A percentile compares a stretch with the other conserved stretches of the same genome.
Conservation (phyloP, 2,113 vertebrate species). For the Nothobranchius furzeri region DNA sequence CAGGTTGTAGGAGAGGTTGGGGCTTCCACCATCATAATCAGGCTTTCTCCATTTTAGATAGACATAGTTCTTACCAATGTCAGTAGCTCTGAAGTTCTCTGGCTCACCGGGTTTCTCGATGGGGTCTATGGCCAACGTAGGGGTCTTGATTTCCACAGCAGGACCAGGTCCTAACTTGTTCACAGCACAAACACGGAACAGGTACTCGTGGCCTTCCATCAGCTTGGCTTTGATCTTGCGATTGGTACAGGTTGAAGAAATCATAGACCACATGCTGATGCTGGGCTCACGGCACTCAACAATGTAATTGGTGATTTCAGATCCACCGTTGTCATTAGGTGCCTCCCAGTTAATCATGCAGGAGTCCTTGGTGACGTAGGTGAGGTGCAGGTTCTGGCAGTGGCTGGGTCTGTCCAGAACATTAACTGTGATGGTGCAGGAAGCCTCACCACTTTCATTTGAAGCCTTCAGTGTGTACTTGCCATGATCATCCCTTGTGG, state of each 20-base stretch:
- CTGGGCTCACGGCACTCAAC: conserved; percentile 95
- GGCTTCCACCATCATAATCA: conserved; percentile 95
- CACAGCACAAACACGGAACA: conserved; percentile 95
- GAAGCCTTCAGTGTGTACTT: conserved; percentile 91
- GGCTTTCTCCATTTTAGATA: conserved; percentile 93
- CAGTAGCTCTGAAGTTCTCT: conserved; percentile 93
- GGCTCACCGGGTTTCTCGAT: conserved; percentile 94
- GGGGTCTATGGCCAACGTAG: conserved; percentile 92
- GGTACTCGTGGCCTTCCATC: conserved; percentile 91
- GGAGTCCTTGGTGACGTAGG: conserved; percentile 89
- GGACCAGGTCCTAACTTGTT: conserved; percentile 96
- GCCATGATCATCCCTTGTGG: conserved; percentile 91
- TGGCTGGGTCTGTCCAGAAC: conserved; percentile 95
- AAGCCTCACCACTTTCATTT: conserved; percentile 93
- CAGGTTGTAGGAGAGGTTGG: conserved; percentile 91
- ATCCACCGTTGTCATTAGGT: conserved; percentile 94
- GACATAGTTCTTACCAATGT: conserved; percentile 92
- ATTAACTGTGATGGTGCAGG: conserved; percentile 89
- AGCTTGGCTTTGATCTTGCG: conserved; percentile 92
- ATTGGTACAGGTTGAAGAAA: conserved; percentile 91
- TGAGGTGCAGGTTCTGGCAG: conserved; percentile 90
- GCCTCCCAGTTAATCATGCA: conserved; percentile 95
- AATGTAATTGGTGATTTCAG: conserved; percentile 98
- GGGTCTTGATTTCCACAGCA: conserved; percentile 89
- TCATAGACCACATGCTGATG: conserved; percentile 92